Evolutionary conservation across 2,888 invertebrate genomes (phyloP).

Genomic region (Pristionchus arcanus): DNA sequence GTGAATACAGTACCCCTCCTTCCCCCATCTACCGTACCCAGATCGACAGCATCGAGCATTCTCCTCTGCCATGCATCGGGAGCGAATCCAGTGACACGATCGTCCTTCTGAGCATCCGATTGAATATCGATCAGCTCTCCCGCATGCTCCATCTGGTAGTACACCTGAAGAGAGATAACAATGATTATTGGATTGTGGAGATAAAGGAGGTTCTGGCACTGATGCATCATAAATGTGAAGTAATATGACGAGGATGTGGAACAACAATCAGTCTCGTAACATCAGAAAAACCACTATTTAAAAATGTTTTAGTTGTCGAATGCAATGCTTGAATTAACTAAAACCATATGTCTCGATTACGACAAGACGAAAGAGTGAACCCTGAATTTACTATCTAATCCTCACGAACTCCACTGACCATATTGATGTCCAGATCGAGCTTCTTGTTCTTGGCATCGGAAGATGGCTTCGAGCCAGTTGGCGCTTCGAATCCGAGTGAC

Average conservation of each 20-base stretch:
- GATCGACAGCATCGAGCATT: slow-evolving; percentile 79
- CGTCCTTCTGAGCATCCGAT: slow-evolving; percentile 76
- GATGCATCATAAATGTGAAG: neutral
- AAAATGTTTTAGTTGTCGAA: no score
- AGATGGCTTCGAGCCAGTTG: slow-evolving; percentile 66
- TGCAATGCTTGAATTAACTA: no score
- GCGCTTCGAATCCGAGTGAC: slow-evolving; percentile 73
- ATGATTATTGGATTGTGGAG: neutral
- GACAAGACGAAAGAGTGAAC: neutral
- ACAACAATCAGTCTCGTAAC: neutral
- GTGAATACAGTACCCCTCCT: neutral
- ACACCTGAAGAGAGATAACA: slow-evolving; percentile 40
- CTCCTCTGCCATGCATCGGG: slow-evolving; percentile 80
- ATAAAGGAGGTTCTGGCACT: neutral
- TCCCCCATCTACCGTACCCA: slow-evolving; percentile 60
- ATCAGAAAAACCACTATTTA: no score
- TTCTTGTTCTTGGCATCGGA: slow-evolving; percentile 69
- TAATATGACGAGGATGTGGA: neutral
- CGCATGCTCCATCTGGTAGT: slow-evolving; percentile 73
- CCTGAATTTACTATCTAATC: neutral
- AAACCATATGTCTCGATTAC: neutral
- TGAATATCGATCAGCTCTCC: slow-evolving; percentile 77
- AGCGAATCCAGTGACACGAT: slow-evolving; percentile 78
- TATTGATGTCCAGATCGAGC: slow-evolving; percentile 73
- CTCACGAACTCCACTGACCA: slow-evolving; percentile 62